Evolutionary conservation across 2,797 vertebrate species (phyloP).

Genomic region (Catharus ustulatus): DNA sequence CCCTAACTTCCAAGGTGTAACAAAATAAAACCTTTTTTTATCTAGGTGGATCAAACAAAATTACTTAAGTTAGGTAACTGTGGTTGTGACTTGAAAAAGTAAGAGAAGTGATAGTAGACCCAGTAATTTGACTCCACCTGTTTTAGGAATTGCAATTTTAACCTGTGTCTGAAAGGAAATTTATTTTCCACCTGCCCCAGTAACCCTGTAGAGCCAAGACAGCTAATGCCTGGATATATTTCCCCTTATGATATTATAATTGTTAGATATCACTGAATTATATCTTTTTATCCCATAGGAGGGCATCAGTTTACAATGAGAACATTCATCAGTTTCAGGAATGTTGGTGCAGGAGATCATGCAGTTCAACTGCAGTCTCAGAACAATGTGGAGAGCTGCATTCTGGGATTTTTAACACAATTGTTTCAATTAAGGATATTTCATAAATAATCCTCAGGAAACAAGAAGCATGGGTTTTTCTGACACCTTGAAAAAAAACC

Average conservation of each 20-base stretch:
- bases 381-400: not conserved
- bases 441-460: not conserved
- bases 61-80: not conserved
- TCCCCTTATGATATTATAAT: not conserved
- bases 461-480: not conserved
- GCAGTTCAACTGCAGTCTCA: not conserved
- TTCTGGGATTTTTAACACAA: not conserved
- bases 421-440: not conserved
- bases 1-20: not conserved
- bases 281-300: constrained; percentile 22
- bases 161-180: not conserved
- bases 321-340: not conserved
- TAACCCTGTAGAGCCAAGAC: not conserved
- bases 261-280: not conserved
- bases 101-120: not conserved
- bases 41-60: not conserved
- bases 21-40: not conserved
- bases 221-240: not conserved
- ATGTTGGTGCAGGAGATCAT: not conserved
- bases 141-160: not conserved
- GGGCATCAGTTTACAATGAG: not conserved
- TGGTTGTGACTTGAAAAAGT: not conserved
- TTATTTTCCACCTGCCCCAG: not conserved
- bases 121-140: not conserved
- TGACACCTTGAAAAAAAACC: not conserved